Evolutionary conservation across 1,140 invertebrate genomes (phyloP).

Genomic region (Bombus huntii): DNA sequence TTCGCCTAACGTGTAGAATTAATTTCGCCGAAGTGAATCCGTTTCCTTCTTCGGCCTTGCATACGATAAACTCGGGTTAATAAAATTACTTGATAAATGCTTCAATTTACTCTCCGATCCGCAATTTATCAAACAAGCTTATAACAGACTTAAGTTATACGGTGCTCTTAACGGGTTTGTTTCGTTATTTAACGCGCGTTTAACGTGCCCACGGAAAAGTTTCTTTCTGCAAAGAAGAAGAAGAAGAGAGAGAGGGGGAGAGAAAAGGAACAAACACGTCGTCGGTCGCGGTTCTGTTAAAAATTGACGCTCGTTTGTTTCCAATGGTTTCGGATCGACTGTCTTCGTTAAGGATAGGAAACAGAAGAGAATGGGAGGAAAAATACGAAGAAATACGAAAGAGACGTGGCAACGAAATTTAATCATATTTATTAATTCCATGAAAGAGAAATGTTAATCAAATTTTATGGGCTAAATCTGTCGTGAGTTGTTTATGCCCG

Average conservation of each 20-base stretch:
- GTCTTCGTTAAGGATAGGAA: neutral
- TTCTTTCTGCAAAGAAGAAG: neutral
- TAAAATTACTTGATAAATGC: neutral
- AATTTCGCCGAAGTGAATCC: neutral
- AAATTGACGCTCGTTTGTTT: neutral
- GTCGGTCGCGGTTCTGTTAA: neutral
- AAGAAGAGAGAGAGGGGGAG: no score
- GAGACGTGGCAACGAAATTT: neutral
- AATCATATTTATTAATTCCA: slow-evolving; percentile 41
- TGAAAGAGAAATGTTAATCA: slow-evolving; percentile 52
- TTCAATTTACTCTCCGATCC: neutral
- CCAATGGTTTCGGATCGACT: neutral
- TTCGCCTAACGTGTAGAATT: neutral
- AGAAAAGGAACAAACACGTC: no score
- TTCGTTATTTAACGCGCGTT: neutral
- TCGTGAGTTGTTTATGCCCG: slow-evolving; percentile 46
- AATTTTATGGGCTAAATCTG: slow-evolving; percentile 55
- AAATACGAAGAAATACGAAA: neutral
- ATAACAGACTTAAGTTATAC: neutral
- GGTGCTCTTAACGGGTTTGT: neutral
- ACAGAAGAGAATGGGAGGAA: neutral
- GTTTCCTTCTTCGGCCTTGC: neutral
- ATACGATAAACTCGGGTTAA: neutral
- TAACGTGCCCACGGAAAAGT: neutral
- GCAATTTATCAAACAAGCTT: neutral